Conservation (phyloP, 2,797 vertebrate genomes). For the Tiaroga cobitis region DNA sequence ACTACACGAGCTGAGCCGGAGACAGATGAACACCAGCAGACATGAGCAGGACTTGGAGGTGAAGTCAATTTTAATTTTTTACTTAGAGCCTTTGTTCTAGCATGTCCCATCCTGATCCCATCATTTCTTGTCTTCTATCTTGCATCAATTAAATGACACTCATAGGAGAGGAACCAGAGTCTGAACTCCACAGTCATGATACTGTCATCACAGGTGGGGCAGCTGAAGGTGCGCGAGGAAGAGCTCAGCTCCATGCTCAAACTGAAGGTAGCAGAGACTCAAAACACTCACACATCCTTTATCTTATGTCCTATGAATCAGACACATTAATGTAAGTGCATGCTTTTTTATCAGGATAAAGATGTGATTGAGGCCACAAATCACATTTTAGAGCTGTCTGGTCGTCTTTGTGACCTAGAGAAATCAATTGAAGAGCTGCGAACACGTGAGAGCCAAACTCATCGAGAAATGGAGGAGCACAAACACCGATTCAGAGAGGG, state of each 20-base stretch:
- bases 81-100: neutral
- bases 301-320: neutral
- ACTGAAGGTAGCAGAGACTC: constrained; percentile 79
- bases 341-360: constrained; percentile 77
- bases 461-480: constrained; percentile 78
- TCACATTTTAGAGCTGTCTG: constrained; percentile 78
- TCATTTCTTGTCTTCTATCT: neutral
- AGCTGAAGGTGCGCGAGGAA: constrained; percentile 86
- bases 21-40: constrained; percentile 71
- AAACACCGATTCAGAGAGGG: constrained; percentile 74
- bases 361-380: constrained; percentile 82
- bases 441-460: constrained; percentile 70
- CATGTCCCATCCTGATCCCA: neutral
- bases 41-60: constrained; percentile 85
- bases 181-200: constrained; percentile 82
- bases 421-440: constrained; percentile 70
- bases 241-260: constrained; percentile 86
- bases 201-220: constrained; percentile 84
- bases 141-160: neutral
- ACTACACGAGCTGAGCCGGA: constrained; percentile 77
- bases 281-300: neutral
- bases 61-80: neutral
- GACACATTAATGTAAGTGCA: neutral
- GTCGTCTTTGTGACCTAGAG: constrained; percentile 76
- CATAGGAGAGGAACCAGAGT: constrained; percentile 84